phyloP scores from a whole-genome alignment of 2,888 invertebrate species.

The Microplitis deprimator region DNA sequence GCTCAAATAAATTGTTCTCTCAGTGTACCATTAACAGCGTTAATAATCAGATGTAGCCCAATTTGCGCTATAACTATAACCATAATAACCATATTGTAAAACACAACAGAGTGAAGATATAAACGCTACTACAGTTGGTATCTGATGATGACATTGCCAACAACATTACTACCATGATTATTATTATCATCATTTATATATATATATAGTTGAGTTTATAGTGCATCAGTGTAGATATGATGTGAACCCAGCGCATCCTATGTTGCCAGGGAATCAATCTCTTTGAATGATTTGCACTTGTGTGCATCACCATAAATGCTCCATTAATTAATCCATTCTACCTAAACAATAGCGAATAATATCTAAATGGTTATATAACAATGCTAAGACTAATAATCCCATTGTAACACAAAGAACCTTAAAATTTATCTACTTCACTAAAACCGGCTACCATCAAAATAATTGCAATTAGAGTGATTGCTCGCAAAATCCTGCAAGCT shows the following conservation, averaged over 20 bases:
- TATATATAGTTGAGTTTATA: neutral
- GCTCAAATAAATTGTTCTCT: too few relatives aligned
- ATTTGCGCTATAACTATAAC: too few relatives aligned
- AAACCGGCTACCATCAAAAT: neutral
- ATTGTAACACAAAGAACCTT: neutral
- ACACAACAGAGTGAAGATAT: too few relatives aligned
- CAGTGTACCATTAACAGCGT: too few relatives aligned
- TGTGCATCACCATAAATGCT: slow-evolving; percentile 36
- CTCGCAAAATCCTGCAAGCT: neutral
- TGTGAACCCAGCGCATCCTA: slow-evolving; percentile 14
- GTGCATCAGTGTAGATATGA: slow-evolving; percentile 6
- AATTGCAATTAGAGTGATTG: slow-evolving; percentile 22
- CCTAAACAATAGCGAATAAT: neutral
- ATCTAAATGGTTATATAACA: neutral
- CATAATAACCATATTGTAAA: too few relatives aligned
- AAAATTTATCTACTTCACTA: neutral
- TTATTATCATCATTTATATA: too few relatives aligned
- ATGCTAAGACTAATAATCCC: neutral
- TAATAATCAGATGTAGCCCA: too few relatives aligned
- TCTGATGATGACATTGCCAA: too few relatives aligned
- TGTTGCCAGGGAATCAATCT: slow-evolving; percentile 42
- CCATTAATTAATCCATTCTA: slow-evolving; percentile 43
- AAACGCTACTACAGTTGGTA: too few relatives aligned
- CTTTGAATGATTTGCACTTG: slow-evolving; percentile 30
- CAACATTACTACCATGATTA: too few relatives aligned